phyloP scores from a whole-genome alignment of 2,113 vertebrate genomes.

The Eonycteris spelaea region DNA sequence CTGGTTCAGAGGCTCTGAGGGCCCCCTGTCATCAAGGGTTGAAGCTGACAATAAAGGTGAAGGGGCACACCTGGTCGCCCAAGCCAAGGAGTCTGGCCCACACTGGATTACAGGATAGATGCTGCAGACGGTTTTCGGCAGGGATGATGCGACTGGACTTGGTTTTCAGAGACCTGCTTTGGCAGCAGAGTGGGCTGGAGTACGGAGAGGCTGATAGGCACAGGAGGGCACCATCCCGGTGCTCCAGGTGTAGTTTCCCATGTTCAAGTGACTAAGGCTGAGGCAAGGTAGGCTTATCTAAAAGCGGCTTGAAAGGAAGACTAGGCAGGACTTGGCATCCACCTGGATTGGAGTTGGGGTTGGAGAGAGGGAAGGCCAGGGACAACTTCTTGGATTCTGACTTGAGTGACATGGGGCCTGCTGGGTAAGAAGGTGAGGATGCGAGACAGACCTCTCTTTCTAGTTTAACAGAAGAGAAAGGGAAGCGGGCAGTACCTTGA shows the following conservation, averaged over 20 bases:
- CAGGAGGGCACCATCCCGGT: too few relatives aligned
- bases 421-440: neutral
- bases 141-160: neutral
- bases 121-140: neutral
- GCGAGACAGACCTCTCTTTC: neutral
- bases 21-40: neutral
- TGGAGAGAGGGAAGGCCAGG: neutral
- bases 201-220: neutral
- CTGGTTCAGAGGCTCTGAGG: neutral
- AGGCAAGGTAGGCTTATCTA: neutral
- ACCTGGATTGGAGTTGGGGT: neutral
- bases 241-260: neutral
- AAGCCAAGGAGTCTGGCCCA: neutral
- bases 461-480: neutral
- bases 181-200: neutral
- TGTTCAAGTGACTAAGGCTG: neutral
- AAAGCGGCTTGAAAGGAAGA: neutral
- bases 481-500: neutral
- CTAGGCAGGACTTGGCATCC: neutral
- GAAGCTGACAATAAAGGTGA: neutral
- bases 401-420: neutral
- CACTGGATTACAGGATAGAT: neutral
- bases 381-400: neutral
- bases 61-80: neutral
- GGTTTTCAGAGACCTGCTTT: neutral